Evolutionary conservation across 2,888 invertebrate species (phyloP).

Genomic region (Plagodis dolabraria): DNA sequence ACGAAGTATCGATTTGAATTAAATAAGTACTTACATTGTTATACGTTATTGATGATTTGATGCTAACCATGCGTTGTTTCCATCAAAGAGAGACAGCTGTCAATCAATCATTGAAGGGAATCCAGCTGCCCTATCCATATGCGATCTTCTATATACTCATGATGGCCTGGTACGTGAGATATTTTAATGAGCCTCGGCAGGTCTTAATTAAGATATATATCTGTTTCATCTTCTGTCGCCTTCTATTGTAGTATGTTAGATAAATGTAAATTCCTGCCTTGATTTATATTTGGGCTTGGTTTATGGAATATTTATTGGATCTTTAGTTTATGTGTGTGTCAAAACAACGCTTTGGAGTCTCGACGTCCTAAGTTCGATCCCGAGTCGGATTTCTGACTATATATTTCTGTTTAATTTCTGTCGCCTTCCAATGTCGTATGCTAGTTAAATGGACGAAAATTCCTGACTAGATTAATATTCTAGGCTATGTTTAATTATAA

Average conservation of each 20-base stretch:
- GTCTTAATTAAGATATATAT: constrained; percentile 34
- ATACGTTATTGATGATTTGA: too few species aligned
- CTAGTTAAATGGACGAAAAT: constrained; percentile 1
- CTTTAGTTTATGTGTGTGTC: too few species aligned
- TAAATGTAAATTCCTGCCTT: constrained; percentile 20
- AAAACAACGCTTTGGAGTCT: too few species aligned
- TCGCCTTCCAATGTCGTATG: constrained; percentile 27
- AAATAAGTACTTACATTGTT: too few species aligned
- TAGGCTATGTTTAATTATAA: too few species aligned
- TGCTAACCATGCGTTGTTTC: background rate
- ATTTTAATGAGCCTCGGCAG: constrained; percentile 31
- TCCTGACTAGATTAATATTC: too few species aligned
- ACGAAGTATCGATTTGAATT: too few species aligned
- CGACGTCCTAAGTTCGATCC: too few species aligned
- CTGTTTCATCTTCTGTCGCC: constrained; percentile 23
- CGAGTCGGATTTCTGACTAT: too few species aligned
- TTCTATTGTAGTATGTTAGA: constrained; percentile 25
- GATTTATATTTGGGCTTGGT: constrained; percentile 29
- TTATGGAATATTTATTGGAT: too few species aligned
- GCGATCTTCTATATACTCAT: constrained; percentile 2
- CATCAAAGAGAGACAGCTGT: background rate
- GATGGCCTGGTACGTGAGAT: constrained; percentile 20
- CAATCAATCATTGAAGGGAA: constrained; percentile 1
- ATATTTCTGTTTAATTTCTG: constrained; percentile 22
- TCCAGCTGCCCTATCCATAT: constrained; percentile 5